These are phyloP conservation scores for Manis crassicaudata DNA, from an alignment of 2,797 vertebrate genomes.

Conservation along the genomic window DNA sequence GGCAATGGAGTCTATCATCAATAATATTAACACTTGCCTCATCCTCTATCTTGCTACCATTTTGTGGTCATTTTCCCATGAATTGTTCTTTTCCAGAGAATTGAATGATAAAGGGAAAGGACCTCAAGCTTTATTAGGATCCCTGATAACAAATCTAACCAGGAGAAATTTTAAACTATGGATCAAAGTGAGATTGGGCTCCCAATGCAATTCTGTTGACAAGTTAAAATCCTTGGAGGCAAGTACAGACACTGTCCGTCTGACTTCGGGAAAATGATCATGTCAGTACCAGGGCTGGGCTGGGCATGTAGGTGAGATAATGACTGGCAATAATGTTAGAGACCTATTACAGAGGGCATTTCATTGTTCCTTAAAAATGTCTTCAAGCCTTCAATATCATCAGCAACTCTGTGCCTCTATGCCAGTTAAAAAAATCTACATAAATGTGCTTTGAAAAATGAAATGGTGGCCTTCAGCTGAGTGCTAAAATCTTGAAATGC, in stretches of 20 bases:
- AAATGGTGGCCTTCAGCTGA: neutral
- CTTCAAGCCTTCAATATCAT: neutral
- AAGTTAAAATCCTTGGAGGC: neutral
- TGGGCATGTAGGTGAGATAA: neutral
- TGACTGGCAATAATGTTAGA: neutral
- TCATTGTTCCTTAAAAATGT: neutral
- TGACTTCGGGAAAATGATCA: neutral
- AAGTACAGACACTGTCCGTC: neutral
- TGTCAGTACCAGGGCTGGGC: neutral
- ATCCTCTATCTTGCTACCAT: neutral
- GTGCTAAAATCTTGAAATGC: constrained; percentile 27
- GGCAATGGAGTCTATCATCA: neutral
- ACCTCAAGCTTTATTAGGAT: neutral
- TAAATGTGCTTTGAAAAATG: constrained; percentile 17
- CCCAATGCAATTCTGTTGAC: neutral
- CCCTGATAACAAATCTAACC: neutral
- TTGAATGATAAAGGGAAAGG: neutral
- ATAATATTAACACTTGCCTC: neutral
- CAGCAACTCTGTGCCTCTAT: neutral
- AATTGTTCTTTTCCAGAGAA: neutral
- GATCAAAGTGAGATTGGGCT: constrained; percentile 15
- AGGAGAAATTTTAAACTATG: neutral
- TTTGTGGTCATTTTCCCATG: neutral
- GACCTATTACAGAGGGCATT: neutral
- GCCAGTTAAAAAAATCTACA: constrained; percentile 51